A percentile compares a stretch with the other conserved stretches of the same genome.
Evolutionary conservation across 1,140 invertebrate genomes (phyloP).

Genomic region (Diorhabda sublineata): DNA sequence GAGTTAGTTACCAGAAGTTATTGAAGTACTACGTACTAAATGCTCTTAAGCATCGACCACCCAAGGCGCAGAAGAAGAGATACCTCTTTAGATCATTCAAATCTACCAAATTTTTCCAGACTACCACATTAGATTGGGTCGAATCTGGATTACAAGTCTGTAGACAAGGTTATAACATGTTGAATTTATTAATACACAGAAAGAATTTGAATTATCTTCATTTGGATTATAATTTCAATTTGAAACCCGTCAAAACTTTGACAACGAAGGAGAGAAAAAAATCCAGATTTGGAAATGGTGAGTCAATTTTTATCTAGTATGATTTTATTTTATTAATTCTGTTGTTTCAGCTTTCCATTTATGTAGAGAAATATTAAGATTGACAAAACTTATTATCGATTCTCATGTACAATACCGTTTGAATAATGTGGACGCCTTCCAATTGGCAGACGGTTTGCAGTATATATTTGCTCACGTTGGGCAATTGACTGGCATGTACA

Average conservation of each 20-base stretch:
- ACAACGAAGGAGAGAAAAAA: conserved; percentile 99
- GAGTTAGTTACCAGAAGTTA: conserved; percentile 98
- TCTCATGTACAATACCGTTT: conserved; percentile 98
- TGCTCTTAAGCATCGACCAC: conserved; percentile 92
- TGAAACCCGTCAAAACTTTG: conserved; percentile 98
- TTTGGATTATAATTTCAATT: conserved; percentile 99
- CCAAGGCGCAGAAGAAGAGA: conserved; percentile 97
- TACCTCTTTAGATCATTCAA: conserved; percentile 99
- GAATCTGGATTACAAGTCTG: conserved; percentile 98
- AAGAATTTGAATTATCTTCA: conserved; percentile 99
- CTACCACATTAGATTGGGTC: conserved; percentile 98
- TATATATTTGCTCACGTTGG: conserved; percentile 99
- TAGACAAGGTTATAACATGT: conserved; percentile 99
- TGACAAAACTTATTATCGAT: conserved; percentile 98
- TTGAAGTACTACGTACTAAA: conserved; percentile 98
- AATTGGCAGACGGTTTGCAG: conserved; percentile 97
- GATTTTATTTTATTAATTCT: conserved; percentile 1
- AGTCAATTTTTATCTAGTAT: conserved; percentile 21
- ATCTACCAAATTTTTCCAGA: conserved; percentile 99
- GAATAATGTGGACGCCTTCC: conserved; percentile 99
- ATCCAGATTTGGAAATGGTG: conserved; percentile 97
- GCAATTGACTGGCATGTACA: conserved; percentile 99
- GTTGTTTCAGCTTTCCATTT: conserved; percentile 85
- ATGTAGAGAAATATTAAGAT: conserved; percentile 94
- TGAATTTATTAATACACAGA: conserved; percentile 97